Conservation (phyloP, 2,888 invertebrate genomes). For the Eupithecia pulchellata region DNA sequence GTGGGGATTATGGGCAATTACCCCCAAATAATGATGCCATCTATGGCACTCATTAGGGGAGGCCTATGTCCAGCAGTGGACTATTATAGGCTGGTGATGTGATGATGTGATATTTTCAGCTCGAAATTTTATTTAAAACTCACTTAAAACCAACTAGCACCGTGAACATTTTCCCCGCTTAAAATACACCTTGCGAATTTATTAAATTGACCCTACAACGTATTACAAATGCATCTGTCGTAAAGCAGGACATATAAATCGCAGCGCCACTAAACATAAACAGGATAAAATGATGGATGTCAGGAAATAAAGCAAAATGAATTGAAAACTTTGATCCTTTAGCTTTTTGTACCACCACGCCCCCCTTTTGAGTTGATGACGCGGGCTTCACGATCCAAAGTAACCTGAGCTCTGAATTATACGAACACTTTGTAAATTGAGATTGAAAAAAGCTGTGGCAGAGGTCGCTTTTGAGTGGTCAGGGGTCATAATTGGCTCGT, state of each 20-base stretch:
- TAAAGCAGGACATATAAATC: constrained; percentile 29
- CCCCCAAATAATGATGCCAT: no score
- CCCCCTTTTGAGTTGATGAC: constrained; percentile 69
- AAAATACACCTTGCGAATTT: not conserved
- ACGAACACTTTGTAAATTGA: constrained; percentile 26
- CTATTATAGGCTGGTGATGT: no score
- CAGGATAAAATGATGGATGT: constrained; percentile 50
- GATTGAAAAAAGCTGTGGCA: constrained; percentile 31
- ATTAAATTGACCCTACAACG: not conserved
- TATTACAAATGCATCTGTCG: constrained; percentile 11
- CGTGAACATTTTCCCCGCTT: not conserved
- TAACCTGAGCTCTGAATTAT: constrained; percentile 35
- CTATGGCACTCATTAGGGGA: no score
- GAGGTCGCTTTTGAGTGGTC: constrained; percentile 47
- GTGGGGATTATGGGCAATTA: no score
- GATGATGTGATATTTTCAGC: not conserved
- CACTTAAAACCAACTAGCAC: not conserved
- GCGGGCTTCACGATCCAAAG: constrained; percentile 51
- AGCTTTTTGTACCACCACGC: constrained; percentile 69
- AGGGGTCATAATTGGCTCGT: constrained; percentile 67
- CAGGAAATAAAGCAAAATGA: constrained; percentile 54
- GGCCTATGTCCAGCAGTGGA: no score
- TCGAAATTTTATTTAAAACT: not conserved
- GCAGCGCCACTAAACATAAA: constrained; percentile 31
- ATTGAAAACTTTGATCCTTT: constrained; percentile 69